Evolutionary conservation across 2,797 vertebrate species (phyloP), one percentile per base, ranked within the genome.

Genomic region (Varecia variegata): DNA sequence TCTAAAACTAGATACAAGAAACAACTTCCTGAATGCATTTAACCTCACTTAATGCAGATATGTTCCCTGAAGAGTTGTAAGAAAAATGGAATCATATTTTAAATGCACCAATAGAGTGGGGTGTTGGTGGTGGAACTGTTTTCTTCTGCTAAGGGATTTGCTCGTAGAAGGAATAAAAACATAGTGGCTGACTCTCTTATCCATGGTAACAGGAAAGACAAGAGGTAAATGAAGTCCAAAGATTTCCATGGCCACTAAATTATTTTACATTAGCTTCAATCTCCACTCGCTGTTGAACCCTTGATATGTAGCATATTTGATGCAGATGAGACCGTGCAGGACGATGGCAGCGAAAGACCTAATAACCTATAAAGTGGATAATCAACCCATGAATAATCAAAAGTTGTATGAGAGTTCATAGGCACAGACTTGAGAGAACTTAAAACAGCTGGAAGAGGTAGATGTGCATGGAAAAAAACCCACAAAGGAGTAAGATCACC

Each of bases 381-480:
- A 73, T 58, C 83, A 83, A 71, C 43, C 80, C 76, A 86, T 21
- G 70, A 88, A 81, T 17, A 73, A 92, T 95, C 74, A 86, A 84
- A 93, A 81, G 32, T 21, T 68, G 40, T 20, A 60, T 86, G 71
- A 84, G 38, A 96, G 71, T 94, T 93, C 91, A 94, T 9, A 93
- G 93, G 94, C 93, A 97, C 77, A 93, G 74, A 92, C 86, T 92
- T 82, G 52, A 92, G 67, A 93, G 52, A 98, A 97, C 74, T 86
- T 74, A 91, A 95, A 96, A 94, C 14, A 77, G 47, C 77, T 84
- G 43, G 52, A 82, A 91, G 97, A 97, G 95, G 96, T 96, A 97
- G 97, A 96, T 93, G 83, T 77, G n/a, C 79, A 47, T 40, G 18
- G 5, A 25, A 74, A 38, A 38, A 76, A 45, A 21, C 2, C 43